Percentiles rank a stretch among this genome's conserved stretches.
Evolutionary conservation across 1,140 invertebrate genomes (phyloP).

Genomic region (Metopolophium dirhodum): DNA sequence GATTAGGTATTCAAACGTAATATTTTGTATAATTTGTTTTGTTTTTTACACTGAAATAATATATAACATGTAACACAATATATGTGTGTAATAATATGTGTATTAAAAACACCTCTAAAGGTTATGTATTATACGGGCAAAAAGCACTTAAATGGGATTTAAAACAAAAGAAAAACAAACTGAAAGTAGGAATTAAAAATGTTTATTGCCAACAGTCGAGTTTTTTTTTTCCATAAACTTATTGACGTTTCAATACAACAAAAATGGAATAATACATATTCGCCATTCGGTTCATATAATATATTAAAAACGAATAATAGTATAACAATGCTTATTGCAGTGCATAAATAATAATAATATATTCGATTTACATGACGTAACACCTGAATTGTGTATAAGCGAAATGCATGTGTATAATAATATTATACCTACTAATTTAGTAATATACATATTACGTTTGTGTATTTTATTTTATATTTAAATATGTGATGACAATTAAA

Average conservation of each 20-base stretch:
- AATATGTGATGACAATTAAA: not conserved
- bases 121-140: not conserved
- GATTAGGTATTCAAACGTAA: not conserved
- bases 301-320: not conserved
- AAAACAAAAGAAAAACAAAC: slow-evolving; percentile 8
- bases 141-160: not conserved
- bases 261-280: not conserved
- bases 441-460: not conserved
- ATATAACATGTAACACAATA: not conserved
- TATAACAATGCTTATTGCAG: not conserved
- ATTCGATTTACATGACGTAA: not conserved
- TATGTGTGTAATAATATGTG: not conserved
- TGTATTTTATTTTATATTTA: not conserved
- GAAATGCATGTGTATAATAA: not conserved
- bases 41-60: not conserved
- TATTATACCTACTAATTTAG: not conserved
- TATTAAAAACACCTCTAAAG: not conserved
- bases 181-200: not conserved
- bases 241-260: not conserved
- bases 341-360: slow-evolving; percentile 1
- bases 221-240: not conserved
- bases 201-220: not conserved
- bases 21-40: not conserved
- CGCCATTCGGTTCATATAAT: not conserved
- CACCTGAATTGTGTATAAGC: not conserved